Percentiles rank a stretch among this genome's conserved stretches.
Evolutionary conservation across 2,888 invertebrate species (phyloP).

Genomic region (Drosophila greeni): DNA sequence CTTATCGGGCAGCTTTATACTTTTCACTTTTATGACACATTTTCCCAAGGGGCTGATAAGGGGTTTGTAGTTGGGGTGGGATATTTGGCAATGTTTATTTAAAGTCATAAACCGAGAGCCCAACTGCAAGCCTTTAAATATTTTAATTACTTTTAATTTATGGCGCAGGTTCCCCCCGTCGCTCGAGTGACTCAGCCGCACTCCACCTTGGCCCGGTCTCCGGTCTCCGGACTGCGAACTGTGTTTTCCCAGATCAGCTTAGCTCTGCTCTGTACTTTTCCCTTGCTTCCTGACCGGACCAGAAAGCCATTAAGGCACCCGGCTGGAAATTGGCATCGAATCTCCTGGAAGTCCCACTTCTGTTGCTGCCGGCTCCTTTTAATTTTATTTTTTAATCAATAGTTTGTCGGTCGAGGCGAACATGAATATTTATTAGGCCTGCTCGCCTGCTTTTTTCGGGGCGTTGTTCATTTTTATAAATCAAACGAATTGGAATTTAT

Average conservation of each 20-base stretch:
- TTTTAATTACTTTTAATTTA: constrained; percentile 70
- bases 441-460: constrained; percentile 43
- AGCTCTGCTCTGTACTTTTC: constrained; percentile 14
- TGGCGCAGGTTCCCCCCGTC: constrained; percentile 39
- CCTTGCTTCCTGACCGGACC: constrained; percentile 24
- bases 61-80: constrained; percentile 47
- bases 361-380: constrained; percentile 44
- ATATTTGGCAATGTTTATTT: constrained; percentile 62
- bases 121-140: constrained; percentile 61
- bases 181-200: constrained; percentile 24
- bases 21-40: constrained; percentile 61
- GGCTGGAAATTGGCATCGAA: constrained; percentile 33
- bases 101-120: constrained; percentile 55
- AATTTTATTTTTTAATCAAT: constrained; percentile 49
- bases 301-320: constrained; percentile 31
- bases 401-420: constrained; percentile 36
- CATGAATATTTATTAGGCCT: constrained; percentile 66
- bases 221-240: background rate
- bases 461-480: constrained; percentile 70
- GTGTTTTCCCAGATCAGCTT: constrained; percentile 11
- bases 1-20: constrained; percentile 40
- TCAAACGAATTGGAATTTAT: constrained; percentile 64
- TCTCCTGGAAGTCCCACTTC: constrained; percentile 27
- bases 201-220: constrained; percentile 2
- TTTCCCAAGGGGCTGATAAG: constrained; percentile 62